Evolutionary conservation across 2,113 vertebrate genomes (phyloP), one percentile per base, ranked within the genome.

Genomic region (Podarcis cretensis): DNA sequence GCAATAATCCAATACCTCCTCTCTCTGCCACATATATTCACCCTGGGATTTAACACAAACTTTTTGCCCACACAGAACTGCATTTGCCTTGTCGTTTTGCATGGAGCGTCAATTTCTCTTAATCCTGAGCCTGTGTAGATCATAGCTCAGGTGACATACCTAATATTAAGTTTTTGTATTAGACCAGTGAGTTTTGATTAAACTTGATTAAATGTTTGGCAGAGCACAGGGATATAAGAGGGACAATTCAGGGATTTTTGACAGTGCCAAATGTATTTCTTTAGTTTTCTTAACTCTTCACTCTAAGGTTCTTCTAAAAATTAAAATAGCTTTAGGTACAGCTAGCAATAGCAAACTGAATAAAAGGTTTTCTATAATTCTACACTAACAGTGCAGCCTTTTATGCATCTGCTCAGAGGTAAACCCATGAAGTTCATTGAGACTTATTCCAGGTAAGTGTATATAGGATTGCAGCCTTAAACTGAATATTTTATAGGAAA

Each of bases 1-100:
- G 48, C 76, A 90, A 91, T 84, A 90, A 91, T 35, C 57, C 84
- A 71, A 86, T 82, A 87, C 43, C 91, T 85, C 83, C 30, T 84
- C 6, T 71, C 5, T 2, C 37, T 90, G 84, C 35, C 57, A 81
- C 57, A 65, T 8, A 37, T 85, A 91, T 73, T 71, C 68, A n/a
- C 14, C 35, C 25, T 1, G 1, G 76, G 91, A 88, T 20, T 89
- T 80, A 88, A 88, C 89, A 35, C 48, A 89, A 89, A 89, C 9
- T 5, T 3, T 90, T 91, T 88, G 30, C 57, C 89, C 81, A 84
- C 75, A 71, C 7, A 76, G 75, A 84, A n/a, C 87, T 83, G 65
- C 81, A 37, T 78, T 87, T 89, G 71, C 87, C 0, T 0, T 1
- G 76, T 32, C 80, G 3, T 3, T 63, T 68, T 4, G 9, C 0